These are phyloP conservation scores for Horisme vitalbata DNA, from an alignment of 2,888 invertebrate genomes.

Conservation along the genomic window DNA sequence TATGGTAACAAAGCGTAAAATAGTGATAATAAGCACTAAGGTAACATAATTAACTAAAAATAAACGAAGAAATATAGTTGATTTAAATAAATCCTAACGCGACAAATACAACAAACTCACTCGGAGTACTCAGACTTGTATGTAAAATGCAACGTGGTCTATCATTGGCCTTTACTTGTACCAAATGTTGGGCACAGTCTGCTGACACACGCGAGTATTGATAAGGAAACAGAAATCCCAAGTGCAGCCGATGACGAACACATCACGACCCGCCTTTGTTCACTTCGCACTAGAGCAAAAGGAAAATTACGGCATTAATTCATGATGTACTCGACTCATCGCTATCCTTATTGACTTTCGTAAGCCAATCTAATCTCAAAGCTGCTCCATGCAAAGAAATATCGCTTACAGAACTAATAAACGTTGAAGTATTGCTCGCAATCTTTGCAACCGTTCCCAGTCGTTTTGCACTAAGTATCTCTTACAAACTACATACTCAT, in stretches of 20 bases:
- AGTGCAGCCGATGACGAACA: slow-evolving; percentile 42
- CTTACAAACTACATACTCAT: slow-evolving; percentile 69
- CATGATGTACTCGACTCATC: slow-evolving; percentile 35
- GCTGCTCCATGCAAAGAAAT: slow-evolving; percentile 37
- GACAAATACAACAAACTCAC: slow-evolving; percentile 57
- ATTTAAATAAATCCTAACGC: slow-evolving; percentile 57
- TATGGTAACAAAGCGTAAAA: slow-evolving; percentile 73
- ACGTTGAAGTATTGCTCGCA: slow-evolving; percentile 41
- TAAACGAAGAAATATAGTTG: slow-evolving; percentile 47
- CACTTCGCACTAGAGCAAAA: slow-evolving; percentile 22
- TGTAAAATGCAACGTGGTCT: slow-evolving; percentile 61
- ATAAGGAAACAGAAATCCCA: slow-evolving; percentile 51
- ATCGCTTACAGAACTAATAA: slow-evolving; percentile 41
- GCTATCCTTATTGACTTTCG: slow-evolving; percentile 31
- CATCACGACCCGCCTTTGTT: slow-evolving; percentile 42
- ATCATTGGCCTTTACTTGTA: slow-evolving; percentile 52
- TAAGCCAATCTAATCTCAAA: slow-evolving; percentile 39
- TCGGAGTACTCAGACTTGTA: slow-evolving; percentile 62
- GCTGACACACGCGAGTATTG: slow-evolving; percentile 51
- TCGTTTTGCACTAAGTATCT: slow-evolving; percentile 75
- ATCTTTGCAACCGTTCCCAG: slow-evolving; percentile 77
- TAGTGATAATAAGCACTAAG: slow-evolving; percentile 62
- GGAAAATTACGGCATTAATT: slow-evolving; percentile 33
- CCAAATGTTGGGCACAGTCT: slow-evolving; percentile 53
- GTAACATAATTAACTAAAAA: slow-evolving; percentile 52